Evolutionary conservation across 1,140 invertebrate genomes (phyloP), one percentile per base, ranked within the genome.

Genomic region (Papilio aristodemus): DNA sequence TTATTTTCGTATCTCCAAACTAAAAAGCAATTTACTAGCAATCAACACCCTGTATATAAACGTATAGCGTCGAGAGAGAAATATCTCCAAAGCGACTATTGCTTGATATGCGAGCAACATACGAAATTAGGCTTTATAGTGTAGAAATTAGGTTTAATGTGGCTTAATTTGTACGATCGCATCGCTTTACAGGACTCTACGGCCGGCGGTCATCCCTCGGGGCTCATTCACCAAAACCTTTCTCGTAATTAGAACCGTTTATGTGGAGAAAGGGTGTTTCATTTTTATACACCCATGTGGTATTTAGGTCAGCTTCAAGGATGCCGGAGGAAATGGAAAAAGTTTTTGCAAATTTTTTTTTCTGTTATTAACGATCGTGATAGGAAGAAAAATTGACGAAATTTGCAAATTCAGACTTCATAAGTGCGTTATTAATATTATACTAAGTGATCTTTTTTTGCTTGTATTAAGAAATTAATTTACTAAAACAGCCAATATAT

Each of bases 241-340:
- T 36, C 32, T 38, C 59, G 59, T 62, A 62, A 62, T 62, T 62
- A 62, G 36, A 58, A 58, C 17, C 59, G 59, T 62, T 62, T 62
- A 62, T 62, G 9, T 54, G 17, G 17, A 36, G 27, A 62, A 62
- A 62, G 59, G 59, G 59, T 62, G 59, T 62, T 62, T 62, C 59
- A 62, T 62, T 62, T 62, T 62, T 62, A 60, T 38, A 62, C 27
- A 37, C 14, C 14, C 27, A 62, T 54, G 57, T 38, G 59, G 38
- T 62, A 62, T 62, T 62, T 62, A 62, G 59, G 59, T 62, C 59
- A 62, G 59, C 27, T 37, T 38, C 59, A 62, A 62, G 46, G 46
- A 54, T 59, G 3, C 13, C 14, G 27, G 14, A 36, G 57, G 25
- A 32, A 59, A 59, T 59, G 57, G 25, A 59, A 59, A 59, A 59